phyloP scores from a whole-genome alignment of 2,888 invertebrate species.

The Drosophila borborema region DNA sequence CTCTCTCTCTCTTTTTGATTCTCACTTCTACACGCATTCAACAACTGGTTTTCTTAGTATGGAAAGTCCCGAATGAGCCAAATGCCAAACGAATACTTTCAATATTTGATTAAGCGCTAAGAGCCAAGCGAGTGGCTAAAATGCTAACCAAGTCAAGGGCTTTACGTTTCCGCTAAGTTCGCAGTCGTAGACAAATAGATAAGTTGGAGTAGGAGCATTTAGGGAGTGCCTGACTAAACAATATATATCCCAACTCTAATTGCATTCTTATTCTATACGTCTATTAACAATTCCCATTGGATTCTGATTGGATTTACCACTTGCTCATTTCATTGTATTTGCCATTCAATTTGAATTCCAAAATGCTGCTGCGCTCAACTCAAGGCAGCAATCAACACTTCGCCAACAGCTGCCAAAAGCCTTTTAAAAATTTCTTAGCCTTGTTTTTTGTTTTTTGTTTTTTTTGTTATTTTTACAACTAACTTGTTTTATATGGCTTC shows the following conservation, averaged over 20 bases:
- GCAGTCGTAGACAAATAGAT: not conserved
- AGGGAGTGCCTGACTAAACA: not conserved
- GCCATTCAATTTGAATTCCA: not conserved
- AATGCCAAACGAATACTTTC: slow-evolving; percentile 22
- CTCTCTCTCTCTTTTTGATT: not conserved
- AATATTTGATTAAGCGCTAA: slow-evolving; percentile 25
- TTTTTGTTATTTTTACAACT: slow-evolving; percentile 3
- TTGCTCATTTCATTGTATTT: not conserved
- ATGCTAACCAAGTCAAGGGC: slow-evolving; percentile 20
- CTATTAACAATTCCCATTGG: not conserved
- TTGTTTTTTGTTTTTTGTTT: not conserved
- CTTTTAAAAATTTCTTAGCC: not conserved
- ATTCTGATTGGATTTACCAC: not conserved
- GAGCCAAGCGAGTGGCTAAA: slow-evolving; percentile 10
- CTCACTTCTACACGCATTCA: not conserved
- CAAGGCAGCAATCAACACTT: not conserved
- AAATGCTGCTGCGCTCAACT: too few relatives aligned
- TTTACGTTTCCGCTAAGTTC: not conserved
- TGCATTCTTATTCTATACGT: not conserved
- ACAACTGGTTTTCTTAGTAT: slow-evolving; percentile 42
- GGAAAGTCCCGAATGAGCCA: slow-evolving; percentile 24
- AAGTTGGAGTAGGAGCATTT: not conserved
- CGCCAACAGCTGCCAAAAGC: not conserved
- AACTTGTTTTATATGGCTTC: slow-evolving; percentile 13
- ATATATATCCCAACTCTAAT: too few relatives aligned